phyloP scores from a whole-genome alignment of 2,888 invertebrate genomes.

The Orthosia gracilis region DNA sequence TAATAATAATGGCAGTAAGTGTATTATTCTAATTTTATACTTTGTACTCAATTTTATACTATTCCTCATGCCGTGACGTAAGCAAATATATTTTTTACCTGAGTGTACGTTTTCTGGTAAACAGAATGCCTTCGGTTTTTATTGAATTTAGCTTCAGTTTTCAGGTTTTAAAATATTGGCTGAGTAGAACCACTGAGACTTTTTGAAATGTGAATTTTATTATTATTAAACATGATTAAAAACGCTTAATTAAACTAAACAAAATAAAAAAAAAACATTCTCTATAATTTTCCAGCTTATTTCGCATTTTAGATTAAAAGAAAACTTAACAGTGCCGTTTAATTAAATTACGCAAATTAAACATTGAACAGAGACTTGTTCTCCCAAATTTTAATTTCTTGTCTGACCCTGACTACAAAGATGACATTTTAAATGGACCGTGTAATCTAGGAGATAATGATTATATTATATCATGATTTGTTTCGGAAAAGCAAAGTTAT shows the following conservation, averaged over 20 bases:
- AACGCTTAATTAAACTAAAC: constrained; percentile 2
- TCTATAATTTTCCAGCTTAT: background rate
- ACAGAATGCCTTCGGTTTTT: too few species aligned
- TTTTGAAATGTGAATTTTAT: too few species aligned
- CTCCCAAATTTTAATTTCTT: constrained; percentile 33
- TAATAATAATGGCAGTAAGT: too few species aligned
- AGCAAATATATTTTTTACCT: too few species aligned
- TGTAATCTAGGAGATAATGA: constrained; percentile 65
- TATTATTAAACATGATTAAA: too few species aligned
- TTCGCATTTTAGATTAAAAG: constrained; percentile 35
- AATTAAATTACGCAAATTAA: constrained; percentile 53
- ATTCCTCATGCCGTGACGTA: too few species aligned
- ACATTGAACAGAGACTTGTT: constrained; percentile 40
- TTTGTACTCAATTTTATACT: too few species aligned
- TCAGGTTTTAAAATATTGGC: too few species aligned
- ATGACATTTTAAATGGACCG: constrained; percentile 60
- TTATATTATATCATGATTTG: constrained; percentile 64
- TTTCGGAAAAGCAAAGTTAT: constrained; percentile 61
- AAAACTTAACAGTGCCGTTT: constrained; percentile 23
- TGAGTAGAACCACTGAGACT: too few species aligned
- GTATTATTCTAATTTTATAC: too few species aligned
- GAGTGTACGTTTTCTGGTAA: too few species aligned
- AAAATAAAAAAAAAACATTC: background rate
- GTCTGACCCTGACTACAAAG: constrained; percentile 53
- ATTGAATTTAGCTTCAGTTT: too few species aligned